These are phyloP conservation scores for Drosophila ercepeae DNA, from an alignment of 1,140 invertebrate species.

Conservation along the genomic window DNA sequence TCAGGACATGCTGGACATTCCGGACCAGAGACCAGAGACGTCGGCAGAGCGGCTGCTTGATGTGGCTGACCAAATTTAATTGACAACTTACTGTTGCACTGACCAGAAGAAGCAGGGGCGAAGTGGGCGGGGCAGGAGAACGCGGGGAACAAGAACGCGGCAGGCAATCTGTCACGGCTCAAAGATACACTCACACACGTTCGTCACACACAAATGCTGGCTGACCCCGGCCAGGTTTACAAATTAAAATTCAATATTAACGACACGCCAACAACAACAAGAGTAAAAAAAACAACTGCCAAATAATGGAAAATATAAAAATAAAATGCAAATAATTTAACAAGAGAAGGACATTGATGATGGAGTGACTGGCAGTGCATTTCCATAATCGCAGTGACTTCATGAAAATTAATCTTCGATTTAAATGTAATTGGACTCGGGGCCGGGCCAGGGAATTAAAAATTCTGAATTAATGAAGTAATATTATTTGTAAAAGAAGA, in stretches of 20 bases:
- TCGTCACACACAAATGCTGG: constrained; percentile 27
- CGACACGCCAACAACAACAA: constrained; percentile 53
- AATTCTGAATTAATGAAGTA: constrained; percentile 26
- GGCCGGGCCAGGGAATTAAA: neutral
- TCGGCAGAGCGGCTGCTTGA: constrained; percentile 55
- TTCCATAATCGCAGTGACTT: constrained; percentile 83
- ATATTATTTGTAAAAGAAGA: neutral
- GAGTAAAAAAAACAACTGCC: constrained; percentile 9
- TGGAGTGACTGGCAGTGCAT: constrained; percentile 46
- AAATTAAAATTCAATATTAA: constrained; percentile 84
- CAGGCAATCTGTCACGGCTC: constrained; percentile 73
- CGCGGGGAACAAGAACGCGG: constrained; percentile 17
- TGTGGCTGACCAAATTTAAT: constrained; percentile 81
- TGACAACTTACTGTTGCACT: constrained; percentile 78
- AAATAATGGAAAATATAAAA: constrained; percentile 23
- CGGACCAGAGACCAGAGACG: constrained; percentile 12
- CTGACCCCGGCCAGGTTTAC: constrained; percentile 64
- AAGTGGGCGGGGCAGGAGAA: neutral
- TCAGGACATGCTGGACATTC: neutral
- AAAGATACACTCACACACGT: constrained; percentile 60
- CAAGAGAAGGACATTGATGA: constrained; percentile 37
- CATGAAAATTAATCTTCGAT: constrained; percentile 83
- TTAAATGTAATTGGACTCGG: constrained; percentile 73
- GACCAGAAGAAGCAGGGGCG: constrained; percentile 11
- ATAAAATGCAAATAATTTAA: constrained; percentile 80